Conservation (phyloP, 1,140 invertebrate species). For the Diuraphis noxia region DNA sequence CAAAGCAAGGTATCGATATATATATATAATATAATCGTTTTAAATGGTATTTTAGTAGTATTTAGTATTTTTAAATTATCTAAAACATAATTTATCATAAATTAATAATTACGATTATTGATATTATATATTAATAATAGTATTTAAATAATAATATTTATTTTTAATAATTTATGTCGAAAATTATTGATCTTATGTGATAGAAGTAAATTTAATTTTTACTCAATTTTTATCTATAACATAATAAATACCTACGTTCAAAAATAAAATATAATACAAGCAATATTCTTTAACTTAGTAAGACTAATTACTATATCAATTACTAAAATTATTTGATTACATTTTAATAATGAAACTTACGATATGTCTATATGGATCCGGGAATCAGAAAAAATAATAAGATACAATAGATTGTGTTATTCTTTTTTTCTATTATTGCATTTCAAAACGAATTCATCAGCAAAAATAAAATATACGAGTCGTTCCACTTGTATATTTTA, state of each 20-base stretch:
- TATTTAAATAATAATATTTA: background rate
- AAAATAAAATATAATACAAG: background rate
- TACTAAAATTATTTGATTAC: background rate
- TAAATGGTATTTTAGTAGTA: background rate
- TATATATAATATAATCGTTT: background rate
- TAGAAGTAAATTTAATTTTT: background rate
- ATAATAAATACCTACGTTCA: too few species aligned
- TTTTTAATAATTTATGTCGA: background rate
- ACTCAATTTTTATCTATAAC: too few species aligned
- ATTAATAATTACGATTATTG: too few species aligned
- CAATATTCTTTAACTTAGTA: background rate
- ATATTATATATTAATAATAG: background rate
- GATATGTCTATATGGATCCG: background rate
- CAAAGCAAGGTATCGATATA: background rate
- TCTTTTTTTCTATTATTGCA: background rate
- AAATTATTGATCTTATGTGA: background rate
- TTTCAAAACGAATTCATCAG: background rate
- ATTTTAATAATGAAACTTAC: background rate
- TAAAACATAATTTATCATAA: background rate
- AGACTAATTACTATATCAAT: background rate
- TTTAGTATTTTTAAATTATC: background rate
- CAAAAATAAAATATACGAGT: background rate
- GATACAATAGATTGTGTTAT: background rate
- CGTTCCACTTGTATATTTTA: too few species aligned
- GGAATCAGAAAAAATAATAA: background rate